phyloP scores from a whole-genome alignment of 2,797 vertebrate genomes.

The Pipistrellus pipistrellus region DNA sequence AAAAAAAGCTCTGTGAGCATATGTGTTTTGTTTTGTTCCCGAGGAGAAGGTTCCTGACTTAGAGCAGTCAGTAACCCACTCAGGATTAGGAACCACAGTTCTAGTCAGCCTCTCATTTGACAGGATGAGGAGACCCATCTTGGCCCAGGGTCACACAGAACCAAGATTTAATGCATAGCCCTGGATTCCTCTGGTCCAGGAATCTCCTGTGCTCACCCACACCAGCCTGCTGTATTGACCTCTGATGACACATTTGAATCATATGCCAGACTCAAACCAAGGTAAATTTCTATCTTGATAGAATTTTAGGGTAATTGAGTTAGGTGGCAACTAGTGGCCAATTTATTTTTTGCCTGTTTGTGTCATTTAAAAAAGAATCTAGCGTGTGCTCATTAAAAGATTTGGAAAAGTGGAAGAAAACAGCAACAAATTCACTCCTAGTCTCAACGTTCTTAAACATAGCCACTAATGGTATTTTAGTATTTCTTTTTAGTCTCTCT shows the following conservation, averaged over 20 bases:
- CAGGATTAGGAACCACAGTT: neutral
- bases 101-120: neutral
- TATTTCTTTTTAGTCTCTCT: slow-evolving; percentile 21
- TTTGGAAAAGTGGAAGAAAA: slow-evolving; percentile 28
- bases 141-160: neutral
- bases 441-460: neutral
- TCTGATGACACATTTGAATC: neutral
- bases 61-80: neutral
- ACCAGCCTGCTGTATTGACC: neutral
- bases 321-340: neutral
- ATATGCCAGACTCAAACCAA: neutral
- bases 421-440: neutral
- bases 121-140: neutral
- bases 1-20: neutral
- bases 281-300: slow-evolving; percentile 36
- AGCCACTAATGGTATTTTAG: neutral
- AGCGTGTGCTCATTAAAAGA: neutral
- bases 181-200: neutral
- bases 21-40: neutral
- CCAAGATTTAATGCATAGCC: neutral
- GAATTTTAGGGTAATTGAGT: slow-evolving; percentile 28
- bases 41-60: neutral
- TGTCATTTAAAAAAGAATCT: neutral
- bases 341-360: neutral
- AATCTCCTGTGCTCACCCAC: neutral